Evolutionary conservation across 2,113 vertebrate species (phyloP), one percentile per base, ranked within the genome.

Genomic region (Cettia cetti): DNA sequence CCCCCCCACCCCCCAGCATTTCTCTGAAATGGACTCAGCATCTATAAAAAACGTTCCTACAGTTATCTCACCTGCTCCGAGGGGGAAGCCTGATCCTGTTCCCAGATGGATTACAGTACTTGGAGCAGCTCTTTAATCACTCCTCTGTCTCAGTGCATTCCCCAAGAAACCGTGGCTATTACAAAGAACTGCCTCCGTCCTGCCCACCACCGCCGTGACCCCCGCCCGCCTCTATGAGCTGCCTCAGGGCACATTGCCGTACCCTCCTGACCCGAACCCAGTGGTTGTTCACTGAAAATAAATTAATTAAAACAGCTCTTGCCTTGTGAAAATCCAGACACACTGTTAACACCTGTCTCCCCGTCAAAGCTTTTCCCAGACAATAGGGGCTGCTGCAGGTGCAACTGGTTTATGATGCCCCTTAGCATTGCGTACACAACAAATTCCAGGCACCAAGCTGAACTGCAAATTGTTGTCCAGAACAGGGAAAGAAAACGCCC

Each of bases 321-420:
- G 47, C 37, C 13, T 8, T 53, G 82, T 95, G 30, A 87, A 92
- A 95, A 82, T 26, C 82, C 77, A 7, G 12, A 39, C 76, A 47
- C 2, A 2, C 82, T 71, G 50, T 40, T 86, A 92, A 65, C 47
- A 87, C 82, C 61, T 10, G 56, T 44, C 91, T 90, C 71, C 64
- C 75, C 54, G 22, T 39, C 11, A 14, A 76, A 96, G 89, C 44
- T 63, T 64, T 70, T 76, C 49, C 81, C 93, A 95, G 93, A 95
- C 93, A 95, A 94, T 6, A 79, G 91, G 56, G 52, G 81, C 76
- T 83, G 90, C 94, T 80, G 82, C 96, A 97, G 97, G 97, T 97
- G 96, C 91, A 76, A 96, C 91, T 97, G 90, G 97, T 98, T 98
- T 95, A 82, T 56, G 96, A 96, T 82, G 94, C 85, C 91, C 96